phyloP scores from a whole-genome alignment of 1,140 invertebrate species.

The Platorchestia sp. region DNA sequence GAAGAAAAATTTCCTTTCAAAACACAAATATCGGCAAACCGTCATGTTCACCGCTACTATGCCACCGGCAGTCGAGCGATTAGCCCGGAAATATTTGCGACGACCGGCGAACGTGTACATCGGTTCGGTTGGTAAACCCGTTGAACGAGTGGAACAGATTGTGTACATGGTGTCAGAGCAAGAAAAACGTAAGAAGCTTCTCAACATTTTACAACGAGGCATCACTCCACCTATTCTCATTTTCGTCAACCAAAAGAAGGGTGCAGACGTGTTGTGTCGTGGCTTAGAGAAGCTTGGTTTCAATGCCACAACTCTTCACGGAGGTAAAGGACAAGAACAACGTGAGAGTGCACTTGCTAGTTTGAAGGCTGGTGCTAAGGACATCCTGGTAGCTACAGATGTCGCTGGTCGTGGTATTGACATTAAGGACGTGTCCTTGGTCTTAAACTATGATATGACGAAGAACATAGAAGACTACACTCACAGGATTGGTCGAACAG shows the following conservation, averaged over 20 bases:
- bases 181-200: slow-evolving; percentile 92
- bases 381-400: slow-evolving; percentile 99
- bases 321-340: slow-evolving; percentile 99
- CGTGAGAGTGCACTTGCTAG: slow-evolving; percentile 97
- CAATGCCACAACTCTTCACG: slow-evolving; percentile 97
- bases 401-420: slow-evolving; percentile 99
- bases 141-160: slow-evolving; percentile 97
- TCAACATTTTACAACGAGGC: slow-evolving; percentile 87
- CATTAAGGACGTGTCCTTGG: slow-evolving; percentile 98
- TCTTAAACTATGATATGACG: slow-evolving; percentile 99
- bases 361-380: slow-evolving; percentile 89
- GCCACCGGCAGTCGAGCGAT: slow-evolving; percentile 96
- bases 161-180: slow-evolving; percentile 95
- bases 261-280: slow-evolving; percentile 97
- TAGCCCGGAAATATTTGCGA: slow-evolving; percentile 94
- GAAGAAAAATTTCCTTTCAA: slow-evolving; percentile 94
- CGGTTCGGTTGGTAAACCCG: slow-evolving; percentile 97
- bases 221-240: slow-evolving; percentile 98
- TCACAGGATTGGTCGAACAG: slow-evolving; percentile 74
- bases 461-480: slow-evolving; percentile 93
- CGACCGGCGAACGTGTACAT: slow-evolving; percentile 98
- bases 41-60: slow-evolving; percentile 99
- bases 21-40: slow-evolving; percentile 97
- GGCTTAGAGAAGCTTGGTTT: slow-evolving; percentile 97
- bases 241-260: slow-evolving; percentile 99